Evolutionary conservation across 2,797 vertebrate genomes (phyloP).

Genomic region (Clarias laeviceps): DNA sequence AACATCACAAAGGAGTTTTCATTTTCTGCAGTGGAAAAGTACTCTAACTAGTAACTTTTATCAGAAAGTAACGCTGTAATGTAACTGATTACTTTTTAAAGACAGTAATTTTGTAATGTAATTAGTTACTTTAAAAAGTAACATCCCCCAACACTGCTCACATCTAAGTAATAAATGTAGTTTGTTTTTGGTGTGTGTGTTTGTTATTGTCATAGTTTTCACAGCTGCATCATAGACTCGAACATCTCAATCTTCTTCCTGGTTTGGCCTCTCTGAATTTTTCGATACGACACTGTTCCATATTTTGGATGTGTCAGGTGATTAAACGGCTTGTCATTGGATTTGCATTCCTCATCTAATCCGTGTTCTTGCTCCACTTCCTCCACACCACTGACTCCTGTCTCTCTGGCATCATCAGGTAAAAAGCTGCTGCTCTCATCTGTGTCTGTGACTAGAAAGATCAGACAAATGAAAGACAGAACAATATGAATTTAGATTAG

Average conservation of each 20-base stretch:
- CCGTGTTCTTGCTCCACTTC: constrained; percentile 53
- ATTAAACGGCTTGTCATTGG: constrained; percentile 71
- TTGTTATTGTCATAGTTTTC: constrained; percentile 50
- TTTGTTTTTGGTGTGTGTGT: neutral
- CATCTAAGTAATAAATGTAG: neutral
- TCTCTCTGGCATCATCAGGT: neutral
- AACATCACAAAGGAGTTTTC: too few relatives aligned
- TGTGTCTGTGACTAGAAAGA: neutral
- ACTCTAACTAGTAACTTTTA: too few relatives aligned
- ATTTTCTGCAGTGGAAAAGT: too few relatives aligned
- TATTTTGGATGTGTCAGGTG: constrained; percentile 82
- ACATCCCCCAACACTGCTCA: too few relatives aligned
- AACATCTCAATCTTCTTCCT: constrained; percentile 91
- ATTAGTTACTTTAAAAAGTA: too few relatives aligned
- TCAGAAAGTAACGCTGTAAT: too few relatives aligned
- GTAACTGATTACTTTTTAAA: too few relatives aligned
- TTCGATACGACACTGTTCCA: constrained; percentile 91
- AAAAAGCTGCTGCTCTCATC: constrained; percentile 7
- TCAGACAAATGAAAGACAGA: constrained; percentile 6
- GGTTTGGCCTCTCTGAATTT: constrained; percentile 91
- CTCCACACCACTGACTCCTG: constrained; percentile 63
- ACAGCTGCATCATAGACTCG: constrained; percentile 86
- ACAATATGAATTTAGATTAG: neutral
- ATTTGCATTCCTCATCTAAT: constrained; percentile 53
- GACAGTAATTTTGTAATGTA: too few relatives aligned